Evolutionary conservation across 2,888 invertebrate species (phyloP).

Genomic region (Watsonalla cultraria): DNA sequence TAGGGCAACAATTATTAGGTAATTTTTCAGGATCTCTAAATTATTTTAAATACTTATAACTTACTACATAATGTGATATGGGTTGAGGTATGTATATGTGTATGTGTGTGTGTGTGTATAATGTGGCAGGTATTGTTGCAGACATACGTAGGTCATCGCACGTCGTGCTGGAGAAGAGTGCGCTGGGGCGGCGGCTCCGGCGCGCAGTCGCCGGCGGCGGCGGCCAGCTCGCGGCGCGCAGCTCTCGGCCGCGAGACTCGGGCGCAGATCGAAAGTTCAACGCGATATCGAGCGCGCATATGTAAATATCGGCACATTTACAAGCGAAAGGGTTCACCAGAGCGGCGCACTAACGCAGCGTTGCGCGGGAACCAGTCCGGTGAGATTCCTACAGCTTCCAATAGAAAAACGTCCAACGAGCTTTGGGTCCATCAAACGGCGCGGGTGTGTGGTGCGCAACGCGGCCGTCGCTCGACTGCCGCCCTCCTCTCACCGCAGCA

Average conservation of each 20-base stretch:
- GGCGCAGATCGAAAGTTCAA: conserved; percentile 77
- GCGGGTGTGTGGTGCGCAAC: conserved; percentile 69
- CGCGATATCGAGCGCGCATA: conserved; percentile 75
- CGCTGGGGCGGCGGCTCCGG: conserved; percentile 51
- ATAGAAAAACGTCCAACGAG: conserved; percentile 79
- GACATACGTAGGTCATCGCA: conserved; percentile 74
- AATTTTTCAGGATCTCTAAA: no score
- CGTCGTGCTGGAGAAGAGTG: conserved; percentile 57
- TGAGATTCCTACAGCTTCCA: conserved; percentile 81
- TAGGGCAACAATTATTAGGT: no score
- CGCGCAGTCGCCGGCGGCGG: conserved; percentile 29
- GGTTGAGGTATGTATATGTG: not conserved
- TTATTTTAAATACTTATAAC: no score
- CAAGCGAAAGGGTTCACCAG: conserved; percentile 79
- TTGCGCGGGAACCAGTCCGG: conserved; percentile 81
- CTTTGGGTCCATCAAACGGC: conserved; percentile 65
- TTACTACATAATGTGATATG: not conserved
- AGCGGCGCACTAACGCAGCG: conserved; percentile 77
- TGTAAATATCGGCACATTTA: conserved; percentile 79
- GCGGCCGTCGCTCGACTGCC: conserved; percentile 73
- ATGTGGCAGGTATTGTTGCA: conserved; percentile 19
- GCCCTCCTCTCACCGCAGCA: conserved; percentile 67
- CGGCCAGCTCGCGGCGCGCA: conserved; percentile 52
- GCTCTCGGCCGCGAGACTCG: conserved; percentile 51
- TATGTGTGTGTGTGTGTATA: not conserved